Base-by-base conservation (phyloP, 64 coral and sea anemone genomes). In the Hydrozoanthus tunicans region DNA sequence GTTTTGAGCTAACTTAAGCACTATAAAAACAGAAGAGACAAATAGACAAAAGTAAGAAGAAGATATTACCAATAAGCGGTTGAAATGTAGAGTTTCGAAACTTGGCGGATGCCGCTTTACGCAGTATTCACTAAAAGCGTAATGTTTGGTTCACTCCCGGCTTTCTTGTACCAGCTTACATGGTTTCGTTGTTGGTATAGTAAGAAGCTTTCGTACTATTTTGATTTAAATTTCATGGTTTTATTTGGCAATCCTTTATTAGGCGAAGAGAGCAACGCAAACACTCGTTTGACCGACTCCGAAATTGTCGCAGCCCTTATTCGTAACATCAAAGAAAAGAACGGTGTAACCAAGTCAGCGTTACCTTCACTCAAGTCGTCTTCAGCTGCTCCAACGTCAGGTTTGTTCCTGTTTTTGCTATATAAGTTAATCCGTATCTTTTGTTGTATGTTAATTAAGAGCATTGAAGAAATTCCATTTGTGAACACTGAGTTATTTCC, bases 251-350 rank as follows among this genome's bases (percentile, higher is more conserved):
- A 79, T 83, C 72, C 13, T 83, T 75, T 53, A 20, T 64, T 63
- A 92, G 90, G 80, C 58, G 80, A 92, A 81, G 77, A 73, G 43
- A 86, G 73, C 54, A 27, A 80, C 73, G 27, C 79, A 77, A 83
- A 83, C 67, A 70, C 43, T 12, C 79, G 62, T n/a, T 79, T 20
- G 78, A 83, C 80, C 8, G 80, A 83, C 56, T 68, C 81, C 4
- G 52, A 92, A 53, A 92, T 83, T 74, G 90, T 84, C 6, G 79
- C 72, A n/a, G 76, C 80, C 32, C 52, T 92, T 58, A 76, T 83
- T 74, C 70, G 70, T 57, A 77, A 92, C 60, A 83, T 92, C 26
- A 83, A 83, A 64, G 80, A 76, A 61, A 92, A 92, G 81, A 92
- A 92, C 63, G 90, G 90, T 2, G 55, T 92, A 32, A 62, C 52